Conservation (phyloP, 2,113 vertebrate genomes). For the Oostethus manadensis region DNA sequence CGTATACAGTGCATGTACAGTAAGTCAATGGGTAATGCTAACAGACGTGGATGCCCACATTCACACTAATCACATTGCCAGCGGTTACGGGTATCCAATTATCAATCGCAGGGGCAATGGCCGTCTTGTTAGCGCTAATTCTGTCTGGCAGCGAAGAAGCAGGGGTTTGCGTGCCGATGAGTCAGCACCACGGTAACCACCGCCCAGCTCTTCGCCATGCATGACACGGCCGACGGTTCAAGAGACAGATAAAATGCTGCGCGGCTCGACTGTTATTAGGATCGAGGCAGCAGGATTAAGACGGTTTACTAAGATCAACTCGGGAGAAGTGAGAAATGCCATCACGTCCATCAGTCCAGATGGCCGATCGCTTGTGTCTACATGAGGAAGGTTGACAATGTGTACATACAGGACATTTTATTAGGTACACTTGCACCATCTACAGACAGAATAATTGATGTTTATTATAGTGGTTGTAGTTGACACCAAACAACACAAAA, state of each 20-base stretch:
- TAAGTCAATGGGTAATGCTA: constrained; percentile 19
- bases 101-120: constrained; percentile 48
- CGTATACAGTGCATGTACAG: no score
- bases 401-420: not conserved
- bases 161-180: constrained; percentile 27
- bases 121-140: constrained; percentile 55
- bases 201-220: constrained; percentile 45
- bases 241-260: not conserved
- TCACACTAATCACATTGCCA: constrained; percentile 42
- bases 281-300: constrained; percentile 32
- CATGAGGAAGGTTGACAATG: not conserved
- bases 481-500: no score
- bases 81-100: constrained; percentile 41
- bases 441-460: no score
- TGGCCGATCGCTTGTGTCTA: not conserved
- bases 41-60: constrained; percentile 31
- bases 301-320: constrained; percentile 17
- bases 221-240: constrained; percentile 4
- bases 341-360: constrained; percentile 29
- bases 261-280: constrained; percentile 6
- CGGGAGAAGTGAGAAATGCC: constrained; percentile 33
- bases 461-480: no score
- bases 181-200: constrained; percentile 33
- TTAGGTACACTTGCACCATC: not conserved
- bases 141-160: constrained; percentile 44